Evolutionary conservation across 2,888 invertebrate species (phyloP).

Genomic region (Chesias legatella): DNA sequence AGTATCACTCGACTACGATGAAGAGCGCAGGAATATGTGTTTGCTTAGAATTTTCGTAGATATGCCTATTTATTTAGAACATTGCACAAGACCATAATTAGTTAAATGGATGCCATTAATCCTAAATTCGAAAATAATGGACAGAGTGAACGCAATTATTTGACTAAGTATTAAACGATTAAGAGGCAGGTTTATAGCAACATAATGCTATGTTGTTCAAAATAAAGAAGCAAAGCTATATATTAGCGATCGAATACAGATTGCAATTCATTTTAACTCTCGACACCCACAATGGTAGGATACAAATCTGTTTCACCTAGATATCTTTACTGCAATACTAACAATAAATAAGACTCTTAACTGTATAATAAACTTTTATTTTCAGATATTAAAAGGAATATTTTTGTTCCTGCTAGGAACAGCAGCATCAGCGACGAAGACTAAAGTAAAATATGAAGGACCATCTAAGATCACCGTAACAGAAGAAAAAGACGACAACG

Average conservation of each 20-base stretch:
- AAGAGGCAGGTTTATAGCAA: conserved; percentile 18
- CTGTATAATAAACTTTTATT: no score
- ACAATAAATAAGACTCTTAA: no score
- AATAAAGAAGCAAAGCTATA: conserved; percentile 13
- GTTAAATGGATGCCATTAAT: conserved; percentile 12
- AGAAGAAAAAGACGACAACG: conserved; percentile 24
- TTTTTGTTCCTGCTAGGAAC: conserved; percentile 37
- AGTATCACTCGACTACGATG: not conserved
- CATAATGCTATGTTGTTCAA: not conserved
- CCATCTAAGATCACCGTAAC: conserved; percentile 29
- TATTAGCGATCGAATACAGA: conserved; percentile 3
- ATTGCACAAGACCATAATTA: no score
- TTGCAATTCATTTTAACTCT: conserved; percentile 8
- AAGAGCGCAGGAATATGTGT: not conserved
- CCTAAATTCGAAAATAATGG: conserved; percentile 7
- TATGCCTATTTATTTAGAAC: no score
- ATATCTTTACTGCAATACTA: not conserved
- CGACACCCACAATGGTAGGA: conserved; percentile 18
- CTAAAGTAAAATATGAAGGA: conserved; percentile 25
- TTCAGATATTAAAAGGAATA: conserved; percentile 32
- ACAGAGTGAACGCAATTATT: conserved; percentile 6
- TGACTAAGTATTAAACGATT: conserved; percentile 6
- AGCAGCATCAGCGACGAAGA: conserved; percentile 19
- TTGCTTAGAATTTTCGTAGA: no score
- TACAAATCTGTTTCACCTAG: not conserved